These are phyloP conservation scores for Neostethus bicornis DNA, from an alignment of 2,797 vertebrate species.

Conservation along the genomic window DNA sequence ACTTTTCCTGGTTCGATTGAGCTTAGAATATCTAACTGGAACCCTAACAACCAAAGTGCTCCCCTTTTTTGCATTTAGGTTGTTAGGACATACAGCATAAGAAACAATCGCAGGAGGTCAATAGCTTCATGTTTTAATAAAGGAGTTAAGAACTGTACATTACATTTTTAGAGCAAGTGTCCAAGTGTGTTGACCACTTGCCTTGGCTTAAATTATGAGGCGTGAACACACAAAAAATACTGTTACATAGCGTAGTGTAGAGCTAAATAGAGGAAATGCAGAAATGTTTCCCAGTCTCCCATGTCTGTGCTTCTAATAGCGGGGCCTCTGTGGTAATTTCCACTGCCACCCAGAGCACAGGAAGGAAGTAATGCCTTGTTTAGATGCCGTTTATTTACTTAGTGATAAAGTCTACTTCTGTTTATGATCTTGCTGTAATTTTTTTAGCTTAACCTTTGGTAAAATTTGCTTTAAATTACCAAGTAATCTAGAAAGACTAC, in stretches of 20 bases:
- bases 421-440: not conserved
- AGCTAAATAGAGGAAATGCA: constrained; percentile 62
- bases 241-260: constrained; percentile 21
- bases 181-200: constrained; percentile 62
- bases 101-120: constrained; percentile 41
- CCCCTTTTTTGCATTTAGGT: constrained; percentile 48
- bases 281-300: constrained; percentile 68
- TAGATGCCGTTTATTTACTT: constrained; percentile 16
- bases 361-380: constrained; percentile 38
- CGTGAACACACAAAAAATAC: constrained; percentile 53
- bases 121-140: constrained; percentile 26
- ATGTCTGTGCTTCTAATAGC: constrained; percentile 60
- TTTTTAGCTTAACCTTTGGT: not conserved
- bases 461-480: not conserved
- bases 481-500: not conserved
- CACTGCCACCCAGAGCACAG: constrained; percentile 26
- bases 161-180: constrained; percentile 51
- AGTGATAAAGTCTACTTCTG: not conserved
- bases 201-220: constrained; percentile 65
- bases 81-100: constrained; percentile 44
- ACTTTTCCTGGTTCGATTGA: no score
- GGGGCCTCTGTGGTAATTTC: constrained; percentile 38
- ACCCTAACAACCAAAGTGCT: constrained; percentile 55
- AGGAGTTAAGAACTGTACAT: no score
- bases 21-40: constrained; percentile 32